phyloP scores from a whole-genome alignment of 1,140 invertebrate genomes.

The Ostrea denselamellosa region DNA sequence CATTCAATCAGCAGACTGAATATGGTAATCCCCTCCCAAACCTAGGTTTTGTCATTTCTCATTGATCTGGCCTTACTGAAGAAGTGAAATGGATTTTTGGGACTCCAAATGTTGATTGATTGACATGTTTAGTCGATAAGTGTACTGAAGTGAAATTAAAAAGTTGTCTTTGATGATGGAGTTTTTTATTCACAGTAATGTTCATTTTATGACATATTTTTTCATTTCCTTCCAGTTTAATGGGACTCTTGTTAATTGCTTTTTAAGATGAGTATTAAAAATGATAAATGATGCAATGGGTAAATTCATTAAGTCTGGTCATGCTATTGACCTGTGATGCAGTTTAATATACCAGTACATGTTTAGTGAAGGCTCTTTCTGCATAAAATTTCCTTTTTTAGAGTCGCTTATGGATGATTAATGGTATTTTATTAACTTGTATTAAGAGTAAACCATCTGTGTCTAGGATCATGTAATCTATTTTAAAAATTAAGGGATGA shows the following conservation, averaged over 20 bases:
- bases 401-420: not conserved
- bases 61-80: conserved; percentile 30
- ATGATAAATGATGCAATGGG: conserved; percentile 29
- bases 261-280: conserved; percentile 33
- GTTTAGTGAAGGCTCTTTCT: not conserved
- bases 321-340: conserved; percentile 5
- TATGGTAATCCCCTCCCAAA: conserved; percentile 35
- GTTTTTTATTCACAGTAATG: conserved; percentile 15
- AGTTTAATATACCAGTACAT: not conserved
- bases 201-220: conserved; percentile 35
- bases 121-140: conserved; percentile 39
- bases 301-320: not conserved
- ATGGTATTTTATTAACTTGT: conserved; percentile 1
- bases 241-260: conserved; percentile 18
- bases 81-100: not conserved
- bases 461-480: not conserved
- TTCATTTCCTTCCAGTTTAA: conserved; percentile 12
- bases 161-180: conserved; percentile 31
- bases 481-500: not conserved
- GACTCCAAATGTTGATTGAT: conserved; percentile 19
- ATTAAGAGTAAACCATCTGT: not conserved
- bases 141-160: conserved; percentile 34
- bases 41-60: conserved; percentile 28
- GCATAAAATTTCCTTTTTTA: not conserved
- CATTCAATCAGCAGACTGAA: not conserved